phyloP scores from a whole-genome alignment of 2,888 invertebrate species.

The Hermodice carunculata region DNA sequence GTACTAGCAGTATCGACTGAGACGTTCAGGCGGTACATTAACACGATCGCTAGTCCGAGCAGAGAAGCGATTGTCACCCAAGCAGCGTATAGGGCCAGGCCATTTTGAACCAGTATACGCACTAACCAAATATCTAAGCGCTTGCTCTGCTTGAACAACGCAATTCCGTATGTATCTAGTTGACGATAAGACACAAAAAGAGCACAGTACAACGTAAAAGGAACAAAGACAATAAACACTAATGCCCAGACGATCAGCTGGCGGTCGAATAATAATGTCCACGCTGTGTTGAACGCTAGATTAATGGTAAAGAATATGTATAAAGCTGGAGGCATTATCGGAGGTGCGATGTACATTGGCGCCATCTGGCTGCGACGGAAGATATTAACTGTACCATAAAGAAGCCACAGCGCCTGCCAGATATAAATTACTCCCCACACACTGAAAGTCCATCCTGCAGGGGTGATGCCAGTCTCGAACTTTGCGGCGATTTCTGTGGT shows the following conservation, averaged over 20 bases:
- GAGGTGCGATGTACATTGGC: constrained; percentile 48
- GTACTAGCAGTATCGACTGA: too few species aligned
- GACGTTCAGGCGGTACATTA: too few species aligned
- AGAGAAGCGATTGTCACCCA: constrained; percentile 57
- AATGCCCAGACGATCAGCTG: constrained; percentile 43
- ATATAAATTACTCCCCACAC: constrained; percentile 57
- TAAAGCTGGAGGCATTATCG: constrained; percentile 40
- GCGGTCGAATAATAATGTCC: constrained; percentile 51
- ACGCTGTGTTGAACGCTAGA: constrained; percentile 44
- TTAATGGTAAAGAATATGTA: constrained; percentile 41
- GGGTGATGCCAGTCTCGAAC: constrained; percentile 49
- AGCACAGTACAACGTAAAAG: constrained; percentile 44
- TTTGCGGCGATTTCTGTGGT: constrained; percentile 48
- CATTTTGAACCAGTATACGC: constrained; percentile 55
- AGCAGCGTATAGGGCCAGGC: constrained; percentile 53
- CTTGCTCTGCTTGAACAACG: background rate
- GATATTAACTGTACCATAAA: constrained; percentile 48
- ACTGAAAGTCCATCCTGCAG: constrained; percentile 58
- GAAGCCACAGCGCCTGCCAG: constrained; percentile 49
- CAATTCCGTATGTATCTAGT: constrained; percentile 19
- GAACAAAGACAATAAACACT: constrained; percentile 40
- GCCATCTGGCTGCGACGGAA: constrained; percentile 44
- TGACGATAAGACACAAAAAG: constrained; percentile 43
- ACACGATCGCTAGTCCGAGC: constrained; percentile 50
- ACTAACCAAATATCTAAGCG: constrained; percentile 52